phyloP scores from a whole-genome alignment of 1,140 invertebrate species.

The Antheraea mylitta region DNA sequence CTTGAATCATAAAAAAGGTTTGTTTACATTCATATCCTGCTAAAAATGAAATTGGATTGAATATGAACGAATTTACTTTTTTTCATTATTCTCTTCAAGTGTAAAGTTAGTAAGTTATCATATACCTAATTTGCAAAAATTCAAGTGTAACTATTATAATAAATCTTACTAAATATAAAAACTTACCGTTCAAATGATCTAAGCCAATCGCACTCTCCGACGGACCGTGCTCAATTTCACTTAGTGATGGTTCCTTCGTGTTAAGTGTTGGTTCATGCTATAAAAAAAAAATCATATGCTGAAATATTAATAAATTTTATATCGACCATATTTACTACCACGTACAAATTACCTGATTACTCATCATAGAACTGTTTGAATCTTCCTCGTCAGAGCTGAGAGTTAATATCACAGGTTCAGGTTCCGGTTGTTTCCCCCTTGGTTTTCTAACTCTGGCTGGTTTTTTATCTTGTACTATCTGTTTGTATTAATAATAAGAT shows the following conservation, averaged over 20 bases:
- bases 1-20: no score
- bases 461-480: constrained; percentile 48
- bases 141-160: neutral
- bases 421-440: constrained; percentile 75
- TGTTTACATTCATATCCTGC: no score
- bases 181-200: constrained; percentile 62
- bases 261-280: constrained; percentile 59
- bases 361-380: constrained; percentile 68
- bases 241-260: constrained; percentile 63
- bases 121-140: no score
- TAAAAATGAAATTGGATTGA: no score
- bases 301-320: no score
- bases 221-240: constrained; percentile 65
- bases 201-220: constrained; percentile 59
- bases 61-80: no score
- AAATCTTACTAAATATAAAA: neutral
- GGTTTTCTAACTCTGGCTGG: constrained; percentile 60
- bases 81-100: no score
- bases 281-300: no score
- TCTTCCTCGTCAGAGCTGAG: constrained; percentile 84
- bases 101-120: no score
- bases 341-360: constrained; percentile 43
- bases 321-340: neutral
- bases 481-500: neutral
- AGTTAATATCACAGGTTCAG: constrained; percentile 82